phyloP scores from a whole-genome alignment of 2,113 vertebrate species.

The Rhea americana region DNA sequence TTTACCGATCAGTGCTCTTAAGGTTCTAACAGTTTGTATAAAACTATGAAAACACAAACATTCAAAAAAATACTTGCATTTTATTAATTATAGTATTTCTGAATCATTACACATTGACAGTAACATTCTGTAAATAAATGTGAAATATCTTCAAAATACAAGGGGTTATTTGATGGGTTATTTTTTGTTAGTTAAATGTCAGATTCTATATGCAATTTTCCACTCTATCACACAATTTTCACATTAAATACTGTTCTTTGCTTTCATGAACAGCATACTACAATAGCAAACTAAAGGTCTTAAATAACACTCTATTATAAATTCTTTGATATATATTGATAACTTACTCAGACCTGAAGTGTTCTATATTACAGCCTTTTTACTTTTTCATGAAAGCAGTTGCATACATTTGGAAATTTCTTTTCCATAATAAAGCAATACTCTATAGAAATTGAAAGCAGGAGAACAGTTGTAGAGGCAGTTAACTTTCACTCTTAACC shows the following conservation, averaged over 20 bases:
- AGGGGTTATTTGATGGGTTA: not conserved
- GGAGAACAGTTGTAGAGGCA: not conserved
- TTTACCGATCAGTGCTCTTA: not conserved
- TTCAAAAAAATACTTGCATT: not conserved
- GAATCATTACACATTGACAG: not conserved
- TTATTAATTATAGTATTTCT: not conserved
- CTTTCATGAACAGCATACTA: not conserved
- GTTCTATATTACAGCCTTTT: not conserved
- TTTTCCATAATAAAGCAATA: constrained; percentile 6
- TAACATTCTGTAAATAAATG: not conserved
- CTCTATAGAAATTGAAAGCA: not conserved
- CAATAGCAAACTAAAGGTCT: not conserved
- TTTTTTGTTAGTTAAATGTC: not conserved
- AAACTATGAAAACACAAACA: not conserved
- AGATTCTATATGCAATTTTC: not conserved
- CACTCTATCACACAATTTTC: not conserved
- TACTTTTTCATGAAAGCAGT: not conserved
- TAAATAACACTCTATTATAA: not conserved
- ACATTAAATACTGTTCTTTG: not conserved
- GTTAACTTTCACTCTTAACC: constrained; percentile 1
- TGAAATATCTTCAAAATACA: not conserved
- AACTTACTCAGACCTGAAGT: not conserved
- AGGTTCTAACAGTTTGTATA: not conserved
- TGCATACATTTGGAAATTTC: not conserved
- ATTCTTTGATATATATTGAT: not conserved